Conservation (phyloP, 1,140 invertebrate genomes). For the Brachionus koreanus region DNA sequence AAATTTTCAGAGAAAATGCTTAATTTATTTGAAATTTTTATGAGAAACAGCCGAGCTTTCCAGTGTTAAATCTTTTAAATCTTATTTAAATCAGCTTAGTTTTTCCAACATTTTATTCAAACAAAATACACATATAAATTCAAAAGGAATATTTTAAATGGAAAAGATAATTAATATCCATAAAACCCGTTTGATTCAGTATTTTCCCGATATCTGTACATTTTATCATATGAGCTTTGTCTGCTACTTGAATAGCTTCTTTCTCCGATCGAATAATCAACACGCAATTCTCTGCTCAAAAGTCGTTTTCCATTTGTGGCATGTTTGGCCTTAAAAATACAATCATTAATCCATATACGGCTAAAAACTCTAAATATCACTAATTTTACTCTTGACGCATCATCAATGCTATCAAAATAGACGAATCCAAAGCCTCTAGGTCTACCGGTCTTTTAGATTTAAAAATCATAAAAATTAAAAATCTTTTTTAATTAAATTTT, state of each 20-base stretch:
- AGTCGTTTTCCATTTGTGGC: constrained; percentile 18
- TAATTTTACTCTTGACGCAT: constrained; percentile 42
- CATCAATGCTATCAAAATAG: constrained; percentile 26
- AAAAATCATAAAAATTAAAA: not conserved
- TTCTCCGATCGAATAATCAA: constrained; percentile 42
- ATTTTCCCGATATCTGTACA: not conserved
- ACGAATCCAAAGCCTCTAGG: constrained; percentile 42
- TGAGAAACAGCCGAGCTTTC: too few relatives aligned
- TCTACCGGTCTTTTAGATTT: constrained; percentile 8
- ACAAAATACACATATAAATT: too few relatives aligned
- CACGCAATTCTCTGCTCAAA: not conserved
- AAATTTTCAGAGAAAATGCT: too few relatives aligned
- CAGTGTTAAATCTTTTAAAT: too few relatives aligned
- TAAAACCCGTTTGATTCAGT: not conserved
- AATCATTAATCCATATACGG: not conserved
- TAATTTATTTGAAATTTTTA: too few relatives aligned
- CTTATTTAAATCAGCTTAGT: too few relatives aligned
- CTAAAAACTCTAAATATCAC: not conserved
- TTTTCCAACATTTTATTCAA: too few relatives aligned
- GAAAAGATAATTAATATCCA: not conserved
- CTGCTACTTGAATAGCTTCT: not conserved
- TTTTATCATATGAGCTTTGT: not conserved
- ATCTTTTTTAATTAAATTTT: not conserved
- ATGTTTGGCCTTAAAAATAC: constrained; percentile 28
- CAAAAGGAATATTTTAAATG: too few relatives aligned